phyloP scores from a whole-genome alignment of 2,888 invertebrate genomes.

The Mimas tiliae region DNA sequence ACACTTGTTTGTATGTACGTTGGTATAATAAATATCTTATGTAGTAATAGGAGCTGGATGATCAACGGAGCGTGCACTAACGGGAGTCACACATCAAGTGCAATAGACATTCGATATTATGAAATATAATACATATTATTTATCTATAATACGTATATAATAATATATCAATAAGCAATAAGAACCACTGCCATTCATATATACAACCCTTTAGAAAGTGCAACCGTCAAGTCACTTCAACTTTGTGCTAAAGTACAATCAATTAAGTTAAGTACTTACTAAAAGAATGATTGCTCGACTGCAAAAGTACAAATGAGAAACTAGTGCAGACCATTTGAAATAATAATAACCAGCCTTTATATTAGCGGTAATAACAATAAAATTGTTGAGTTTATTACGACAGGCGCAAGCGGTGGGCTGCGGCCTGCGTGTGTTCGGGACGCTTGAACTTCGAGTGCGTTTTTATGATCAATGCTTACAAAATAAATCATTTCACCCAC shows the following conservation, averaged over 20 bases:
- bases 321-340: slow-evolving; percentile 41
- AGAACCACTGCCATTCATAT: slow-evolving; percentile 9
- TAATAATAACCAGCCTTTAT: slow-evolving; percentile 58
- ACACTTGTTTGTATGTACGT: slow-evolving; percentile 21
- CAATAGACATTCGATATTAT: slow-evolving; percentile 71
- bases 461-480: slow-evolving; percentile 60
- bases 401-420: slow-evolving; percentile 54
- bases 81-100: slow-evolving; percentile 74
- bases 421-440: slow-evolving; percentile 53
- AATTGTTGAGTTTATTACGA: slow-evolving; percentile 65
- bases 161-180: slow-evolving; percentile 17
- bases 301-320: slow-evolving; percentile 22
- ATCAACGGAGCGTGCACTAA: slow-evolving; percentile 73
- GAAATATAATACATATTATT: slow-evolving; percentile 59
- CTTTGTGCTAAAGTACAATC: neutral
- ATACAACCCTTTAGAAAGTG: neutral
- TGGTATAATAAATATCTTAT: slow-evolving; percentile 28
- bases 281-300: neutral
- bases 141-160: slow-evolving; percentile 40
- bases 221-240: neutral
- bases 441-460: slow-evolving; percentile 62
- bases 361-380: slow-evolving; percentile 64
- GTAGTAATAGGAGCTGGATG: slow-evolving; percentile 67
- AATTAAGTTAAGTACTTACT: neutral
- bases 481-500: slow-evolving; percentile 66